Evolutionary conservation across 2,797 vertebrate genomes (phyloP).

Genomic region (Lemur catta): DNA sequence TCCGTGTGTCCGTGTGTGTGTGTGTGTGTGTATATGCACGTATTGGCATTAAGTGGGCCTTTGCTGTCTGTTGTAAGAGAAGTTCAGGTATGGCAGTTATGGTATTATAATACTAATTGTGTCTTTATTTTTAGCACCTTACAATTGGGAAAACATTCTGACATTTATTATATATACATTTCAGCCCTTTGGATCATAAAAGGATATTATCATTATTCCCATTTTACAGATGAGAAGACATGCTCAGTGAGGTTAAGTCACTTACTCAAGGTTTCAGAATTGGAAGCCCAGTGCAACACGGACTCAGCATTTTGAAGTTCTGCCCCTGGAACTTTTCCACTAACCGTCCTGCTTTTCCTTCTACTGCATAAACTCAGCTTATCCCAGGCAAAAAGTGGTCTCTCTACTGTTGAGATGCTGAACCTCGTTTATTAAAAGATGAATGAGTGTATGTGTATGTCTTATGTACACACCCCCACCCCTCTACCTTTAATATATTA

Average conservation of each 20-base stretch:
- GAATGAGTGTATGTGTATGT: not conserved
- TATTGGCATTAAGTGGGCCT: not conserved
- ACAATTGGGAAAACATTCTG: not conserved
- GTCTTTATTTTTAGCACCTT: not conserved
- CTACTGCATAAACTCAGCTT: not conserved
- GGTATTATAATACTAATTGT: not conserved
- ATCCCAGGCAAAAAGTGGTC: not conserved
- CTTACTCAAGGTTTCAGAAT: not conserved
- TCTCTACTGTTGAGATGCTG: not conserved
- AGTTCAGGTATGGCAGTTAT: not conserved
- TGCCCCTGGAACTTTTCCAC: not conserved
- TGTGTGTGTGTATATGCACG: not conserved
- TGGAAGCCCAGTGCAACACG: not conserved
- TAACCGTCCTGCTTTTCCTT: not conserved
- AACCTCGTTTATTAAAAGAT: constrained; percentile 8
- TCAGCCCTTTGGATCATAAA: not conserved
- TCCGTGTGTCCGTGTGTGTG: not conserved
- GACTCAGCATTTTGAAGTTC: not conserved
- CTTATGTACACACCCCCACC: not conserved
- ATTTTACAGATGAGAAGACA: constrained; percentile 8
- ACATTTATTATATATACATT: not conserved
- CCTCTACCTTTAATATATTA: not conserved
- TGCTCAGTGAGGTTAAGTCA: not conserved
- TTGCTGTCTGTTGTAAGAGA: not conserved
- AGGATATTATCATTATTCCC: not conserved